Conservation (phyloP, 2,888 invertebrate genomes). For the Dendrolimus pini region DNA sequence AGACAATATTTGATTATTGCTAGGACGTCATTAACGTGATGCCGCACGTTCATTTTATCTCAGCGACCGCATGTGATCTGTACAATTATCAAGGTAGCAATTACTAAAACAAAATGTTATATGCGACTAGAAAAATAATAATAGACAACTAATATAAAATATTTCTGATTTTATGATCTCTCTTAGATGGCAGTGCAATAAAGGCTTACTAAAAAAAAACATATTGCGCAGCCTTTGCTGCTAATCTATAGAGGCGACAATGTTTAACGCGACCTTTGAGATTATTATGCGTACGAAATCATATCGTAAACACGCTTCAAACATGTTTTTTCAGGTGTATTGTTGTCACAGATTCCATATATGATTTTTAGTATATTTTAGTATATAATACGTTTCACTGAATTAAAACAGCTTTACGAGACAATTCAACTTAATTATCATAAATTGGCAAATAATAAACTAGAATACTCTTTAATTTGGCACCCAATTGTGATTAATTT, state of each 20-base stretch:
- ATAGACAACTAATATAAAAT: too few species aligned
- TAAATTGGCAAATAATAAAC: neutral
- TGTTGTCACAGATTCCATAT: neutral
- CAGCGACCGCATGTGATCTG: neutral
- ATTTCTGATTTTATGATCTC: too few species aligned
- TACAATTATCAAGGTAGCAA: too few species aligned
- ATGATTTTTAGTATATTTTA: neutral
- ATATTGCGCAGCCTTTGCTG: too few species aligned
- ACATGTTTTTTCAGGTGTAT: neutral
- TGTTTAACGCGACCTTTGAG: too few species aligned
- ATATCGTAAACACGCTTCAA: too few species aligned
- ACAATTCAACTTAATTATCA: neutral
- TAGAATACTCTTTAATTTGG: constrained; percentile 8
- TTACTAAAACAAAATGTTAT: too few species aligned
- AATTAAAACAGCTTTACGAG: neutral
- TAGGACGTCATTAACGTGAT: neutral
- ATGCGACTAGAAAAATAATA: too few species aligned
- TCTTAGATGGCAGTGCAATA: too few species aligned
- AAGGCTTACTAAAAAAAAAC: too few species aligned
- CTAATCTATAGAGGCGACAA: too few species aligned
- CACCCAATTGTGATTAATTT: constrained; percentile 6
- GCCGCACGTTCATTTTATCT: neutral
- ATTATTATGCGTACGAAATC: too few species aligned
- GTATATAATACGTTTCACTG: neutral
- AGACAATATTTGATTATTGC: constrained; percentile 28